Evolutionary conservation across 2,888 invertebrate species (phyloP), one percentile per base, ranked within the genome.

Genomic region (Rhorus exstirpatorius): DNA sequence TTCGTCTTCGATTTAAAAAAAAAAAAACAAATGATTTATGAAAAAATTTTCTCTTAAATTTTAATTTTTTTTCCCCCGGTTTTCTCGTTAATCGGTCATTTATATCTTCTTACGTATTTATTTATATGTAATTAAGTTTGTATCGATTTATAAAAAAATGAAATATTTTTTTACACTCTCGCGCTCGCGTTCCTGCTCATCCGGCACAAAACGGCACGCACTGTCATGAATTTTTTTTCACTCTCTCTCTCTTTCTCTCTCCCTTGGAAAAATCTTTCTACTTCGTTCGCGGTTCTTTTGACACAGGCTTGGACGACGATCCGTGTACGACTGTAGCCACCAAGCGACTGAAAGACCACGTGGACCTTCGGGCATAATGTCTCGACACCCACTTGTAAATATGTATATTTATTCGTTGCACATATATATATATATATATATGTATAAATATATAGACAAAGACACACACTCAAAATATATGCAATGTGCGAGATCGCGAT

Each of bases 281-380:
- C 51, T 55, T 51, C 70, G 49, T 38, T 8, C 53, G 41, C 72
- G 53, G 19, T 49, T 65, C 53, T 70, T 63, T 49, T 63, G 55
- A 79, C 81, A 80, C 83, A n/a, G n/a, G 79, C 84, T 86, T 86
- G 84, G 79, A 85, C 88, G 87, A 87, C 89, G 87, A 86, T 79
- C 86, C 85, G 87, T 85, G 79, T 77, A 84, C 87, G 89, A 90
- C 90, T 90, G 90, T 88, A 88, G 84, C 87, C 86, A 84, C 85
- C 85, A 86, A 87, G 80, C 86, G 75, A 87, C 84, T 84, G 84
- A 35, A 84, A 85, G 83, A 90, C 86, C 90, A 90, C 90, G 90
- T 90, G 90, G 90, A 88, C 86, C 86, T 86, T 85, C 83, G 63
- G 83, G 81, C 86, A n/a, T n/a, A 82, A 82, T 86, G 80, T 83